Conservation (phyloP, 2,797 vertebrate species). For the Myiothlypis coronata region DNA sequence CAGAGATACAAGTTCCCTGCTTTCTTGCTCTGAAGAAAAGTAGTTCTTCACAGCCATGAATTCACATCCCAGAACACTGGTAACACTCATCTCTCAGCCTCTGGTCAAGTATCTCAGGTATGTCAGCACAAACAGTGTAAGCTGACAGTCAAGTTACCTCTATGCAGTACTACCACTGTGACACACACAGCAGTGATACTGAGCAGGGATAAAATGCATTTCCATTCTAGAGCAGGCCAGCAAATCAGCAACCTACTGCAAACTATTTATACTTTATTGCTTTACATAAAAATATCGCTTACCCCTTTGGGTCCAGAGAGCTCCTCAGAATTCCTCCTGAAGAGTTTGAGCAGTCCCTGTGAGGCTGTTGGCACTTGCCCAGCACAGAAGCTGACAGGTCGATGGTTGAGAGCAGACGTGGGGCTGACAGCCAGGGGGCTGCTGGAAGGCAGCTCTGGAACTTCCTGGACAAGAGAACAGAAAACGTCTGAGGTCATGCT, state of each 20-base stretch:
- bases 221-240: background rate
- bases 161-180: background rate
- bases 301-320: slow-evolving; percentile 87
- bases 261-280: background rate
- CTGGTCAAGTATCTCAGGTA: background rate
- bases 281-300: slow-evolving; percentile 46
- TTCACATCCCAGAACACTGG: background rate
- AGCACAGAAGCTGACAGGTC: slow-evolving; percentile 66
- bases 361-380: slow-evolving; percentile 84
- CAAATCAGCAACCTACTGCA: background rate
- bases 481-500: background rate
- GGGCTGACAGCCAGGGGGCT: slow-evolving; percentile 61
- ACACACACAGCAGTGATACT: background rate
- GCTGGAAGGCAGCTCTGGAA: slow-evolving; percentile 45
- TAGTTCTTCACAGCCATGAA: background rate
- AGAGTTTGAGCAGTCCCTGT: slow-evolving; percentile 88
- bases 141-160: background rate
- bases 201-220: background rate
- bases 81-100: background rate
- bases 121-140: background rate
- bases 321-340: slow-evolving; percentile 80
- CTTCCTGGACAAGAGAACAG: slow-evolving; percentile 36
- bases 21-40: background rate
- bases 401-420: slow-evolving; percentile 32
- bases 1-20: background rate